phyloP scores from a whole-genome alignment of 2,888 invertebrate species.

The Plebejus argus region DNA sequence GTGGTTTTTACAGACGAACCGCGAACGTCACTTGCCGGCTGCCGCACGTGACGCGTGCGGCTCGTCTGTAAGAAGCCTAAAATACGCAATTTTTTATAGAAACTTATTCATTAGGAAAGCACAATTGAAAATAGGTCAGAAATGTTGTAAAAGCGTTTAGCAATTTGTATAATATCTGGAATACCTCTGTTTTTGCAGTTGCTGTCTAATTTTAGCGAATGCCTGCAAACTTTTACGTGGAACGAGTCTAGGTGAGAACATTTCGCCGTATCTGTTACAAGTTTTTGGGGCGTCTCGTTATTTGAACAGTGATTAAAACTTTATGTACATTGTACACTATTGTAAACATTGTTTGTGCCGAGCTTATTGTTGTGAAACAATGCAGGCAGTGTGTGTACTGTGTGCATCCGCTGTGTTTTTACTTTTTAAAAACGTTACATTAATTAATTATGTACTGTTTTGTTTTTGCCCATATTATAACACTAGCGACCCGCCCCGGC shows the following conservation, averaged over 20 bases:
- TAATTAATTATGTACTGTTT: not conserved
- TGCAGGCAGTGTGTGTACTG: slow-evolving; percentile 10
- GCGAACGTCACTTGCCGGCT: no score
- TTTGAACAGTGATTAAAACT: slow-evolving; percentile 25
- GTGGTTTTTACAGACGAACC: no score
- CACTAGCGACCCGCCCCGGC: no score
- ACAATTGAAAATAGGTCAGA: not conserved
- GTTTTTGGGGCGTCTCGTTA: slow-evolving; percentile 25
- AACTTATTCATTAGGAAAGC: not conserved
- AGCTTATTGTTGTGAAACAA: slow-evolving; percentile 27
- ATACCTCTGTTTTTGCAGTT: slow-evolving; percentile 7
- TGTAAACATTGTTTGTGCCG: slow-evolving; percentile 15
- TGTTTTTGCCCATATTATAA: not conserved
- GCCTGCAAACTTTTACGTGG: slow-evolving; percentile 21
- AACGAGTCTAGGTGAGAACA: not conserved
- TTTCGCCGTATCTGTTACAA: not conserved
- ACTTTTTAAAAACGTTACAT: not conserved
- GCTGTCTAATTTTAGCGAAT: slow-evolving; percentile 19
- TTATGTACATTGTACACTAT: not conserved
- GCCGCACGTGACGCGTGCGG: no score
- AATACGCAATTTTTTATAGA: no score
- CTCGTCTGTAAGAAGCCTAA: no score
- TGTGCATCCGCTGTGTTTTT: slow-evolving; percentile 27
- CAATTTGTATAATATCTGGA: not conserved
- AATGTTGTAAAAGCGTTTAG: not conserved